Evolutionary conservation across 2,888 invertebrate genomes (phyloP).

Genomic region (Drosophila differens): DNA sequence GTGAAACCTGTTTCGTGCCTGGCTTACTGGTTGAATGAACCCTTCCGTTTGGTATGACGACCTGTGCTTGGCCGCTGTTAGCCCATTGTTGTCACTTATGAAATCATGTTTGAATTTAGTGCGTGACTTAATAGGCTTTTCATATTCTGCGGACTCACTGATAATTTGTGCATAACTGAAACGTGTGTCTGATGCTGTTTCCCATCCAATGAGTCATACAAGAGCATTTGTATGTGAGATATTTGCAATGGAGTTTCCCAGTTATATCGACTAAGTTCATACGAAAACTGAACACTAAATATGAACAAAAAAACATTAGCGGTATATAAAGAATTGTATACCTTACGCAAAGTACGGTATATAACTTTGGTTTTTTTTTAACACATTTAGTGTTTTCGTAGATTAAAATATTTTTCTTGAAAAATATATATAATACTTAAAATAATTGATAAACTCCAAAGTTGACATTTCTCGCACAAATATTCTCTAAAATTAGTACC

Average conservation of each 20-base stretch:
- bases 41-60: constrained; percentile 26
- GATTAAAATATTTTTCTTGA: background rate
- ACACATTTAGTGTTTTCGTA: background rate
- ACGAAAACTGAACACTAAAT: background rate
- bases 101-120: constrained; percentile 53
- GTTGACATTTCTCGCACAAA: no score
- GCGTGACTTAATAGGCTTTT: constrained; percentile 59
- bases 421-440: background rate
- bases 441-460: background rate
- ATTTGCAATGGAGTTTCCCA: background rate
- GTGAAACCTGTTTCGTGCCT: constrained; percentile 65
- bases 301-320: background rate
- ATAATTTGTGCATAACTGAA: constrained; percentile 10
- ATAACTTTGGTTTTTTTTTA: background rate
- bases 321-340: background rate
- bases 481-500: no score
- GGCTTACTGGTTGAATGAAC: constrained; percentile 76
- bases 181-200: constrained; percentile 17
- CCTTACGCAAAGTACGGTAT: background rate
- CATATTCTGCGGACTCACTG: constrained; percentile 4
- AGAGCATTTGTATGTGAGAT: background rate
- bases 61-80: constrained; percentile 17
- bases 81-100: constrained; percentile 62
- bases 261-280: background rate
- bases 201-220: constrained; percentile 37